These are phyloP conservation scores for Macrophya alboannulata DNA, from an alignment of 2,888 invertebrate species.

Conservation along the genomic window DNA sequence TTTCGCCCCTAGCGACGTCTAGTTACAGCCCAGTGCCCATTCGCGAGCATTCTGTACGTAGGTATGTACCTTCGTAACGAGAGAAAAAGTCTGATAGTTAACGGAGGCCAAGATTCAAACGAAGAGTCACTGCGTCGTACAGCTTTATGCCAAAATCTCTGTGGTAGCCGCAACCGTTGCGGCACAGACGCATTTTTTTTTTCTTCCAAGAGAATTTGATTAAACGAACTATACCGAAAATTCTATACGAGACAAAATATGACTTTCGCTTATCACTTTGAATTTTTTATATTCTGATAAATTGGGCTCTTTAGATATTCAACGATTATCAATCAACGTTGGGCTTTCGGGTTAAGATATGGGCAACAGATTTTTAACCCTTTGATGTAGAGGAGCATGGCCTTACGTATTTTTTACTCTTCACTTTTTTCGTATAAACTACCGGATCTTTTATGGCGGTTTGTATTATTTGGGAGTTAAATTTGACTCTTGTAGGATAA, in stretches of 20 bases:
- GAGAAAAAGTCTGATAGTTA: slow-evolving; percentile 38
- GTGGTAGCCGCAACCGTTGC: neutral
- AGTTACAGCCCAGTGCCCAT: slow-evolving; percentile 54
- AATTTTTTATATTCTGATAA: slow-evolving; percentile 14
- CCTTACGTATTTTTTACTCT: neutral
- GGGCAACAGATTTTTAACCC: neutral
- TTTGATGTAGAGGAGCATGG: neutral
- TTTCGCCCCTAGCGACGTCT: slow-evolving; percentile 50
- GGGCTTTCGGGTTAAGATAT: slow-evolving; percentile 7
- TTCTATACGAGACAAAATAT: slow-evolving; percentile 19
- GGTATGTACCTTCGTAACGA: slow-evolving; percentile 27
- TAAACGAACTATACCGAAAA: neutral
- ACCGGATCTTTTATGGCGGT: neutral
- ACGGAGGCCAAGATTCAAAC: slow-evolving; percentile 32
- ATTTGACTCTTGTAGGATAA: neutral
- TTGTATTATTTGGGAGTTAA: neutral
- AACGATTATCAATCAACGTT: slow-evolving; percentile 1
- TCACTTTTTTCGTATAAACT: neutral
- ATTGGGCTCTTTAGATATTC: slow-evolving; percentile 1
- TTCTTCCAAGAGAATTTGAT: neutral
- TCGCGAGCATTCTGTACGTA: neutral
- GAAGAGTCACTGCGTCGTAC: slow-evolving; percentile 40
- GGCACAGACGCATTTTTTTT: neutral
- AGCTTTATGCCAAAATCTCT: slow-evolving; percentile 40
- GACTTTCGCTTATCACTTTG: neutral